Percentiles rank a stretch among this genome's conserved stretches.
Conservation (phyloP, 2,797 vertebrate genomes). For the Micromesistius poutassou region DNA sequence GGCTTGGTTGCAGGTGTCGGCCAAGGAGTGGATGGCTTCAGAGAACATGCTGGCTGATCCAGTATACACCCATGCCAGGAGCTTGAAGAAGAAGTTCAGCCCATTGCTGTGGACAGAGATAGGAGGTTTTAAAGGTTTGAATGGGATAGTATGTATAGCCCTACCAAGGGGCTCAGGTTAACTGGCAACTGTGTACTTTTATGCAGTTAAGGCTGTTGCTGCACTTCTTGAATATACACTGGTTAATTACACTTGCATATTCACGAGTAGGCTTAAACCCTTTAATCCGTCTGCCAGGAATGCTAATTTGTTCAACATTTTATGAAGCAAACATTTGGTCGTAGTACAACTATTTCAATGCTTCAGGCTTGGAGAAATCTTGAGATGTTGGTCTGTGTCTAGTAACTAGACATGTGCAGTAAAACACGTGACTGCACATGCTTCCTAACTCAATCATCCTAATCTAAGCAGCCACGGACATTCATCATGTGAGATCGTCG, state of each 20-base stretch:
- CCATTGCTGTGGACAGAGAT: slow-evolving; percentile 82
- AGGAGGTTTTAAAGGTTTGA: background rate
- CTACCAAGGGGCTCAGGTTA: background rate
- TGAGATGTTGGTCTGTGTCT: too few relatives aligned
- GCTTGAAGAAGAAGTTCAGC: slow-evolving; percentile 97
- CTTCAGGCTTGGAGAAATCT: too few relatives aligned
- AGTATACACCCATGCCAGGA: slow-evolving; percentile 98
- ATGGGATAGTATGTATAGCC: background rate
- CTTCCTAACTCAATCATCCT: slow-evolving; percentile 65
- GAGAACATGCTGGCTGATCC: slow-evolving; percentile 99
- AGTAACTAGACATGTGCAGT: too few relatives aligned
- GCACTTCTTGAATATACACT: background rate
- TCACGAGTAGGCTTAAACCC: background rate
- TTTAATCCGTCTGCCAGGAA: background rate
- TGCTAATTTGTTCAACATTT: background rate
- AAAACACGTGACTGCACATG: slow-evolving; percentile 38
- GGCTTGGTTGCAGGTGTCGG: slow-evolving; percentile 97
- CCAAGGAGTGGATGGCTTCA: slow-evolving; percentile 96
- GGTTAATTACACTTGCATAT: background rate
- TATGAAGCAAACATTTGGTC: background rate
- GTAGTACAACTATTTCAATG: too few relatives aligned
- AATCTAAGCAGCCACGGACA: slow-evolving; percentile 57
- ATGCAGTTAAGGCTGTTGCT: background rate
- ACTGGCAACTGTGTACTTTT: background rate
- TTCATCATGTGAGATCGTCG: slow-evolving; percentile 43